Conservation (phyloP, 1,140 invertebrate genomes). For the Aphaenogaster rudis region DNA sequence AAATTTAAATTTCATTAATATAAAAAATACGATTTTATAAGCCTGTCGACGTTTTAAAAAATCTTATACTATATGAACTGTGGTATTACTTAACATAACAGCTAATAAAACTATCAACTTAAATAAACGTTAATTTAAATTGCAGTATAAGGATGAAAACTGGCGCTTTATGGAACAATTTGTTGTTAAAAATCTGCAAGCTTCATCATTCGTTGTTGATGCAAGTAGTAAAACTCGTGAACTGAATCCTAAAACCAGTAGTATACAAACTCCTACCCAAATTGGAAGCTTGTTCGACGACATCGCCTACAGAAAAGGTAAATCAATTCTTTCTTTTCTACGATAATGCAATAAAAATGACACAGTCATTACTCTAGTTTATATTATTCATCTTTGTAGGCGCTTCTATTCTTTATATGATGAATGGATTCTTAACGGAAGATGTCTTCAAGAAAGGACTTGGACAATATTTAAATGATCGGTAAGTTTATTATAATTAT, state of each 20-base stretch:
- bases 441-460: conserved; percentile 85
- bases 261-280: conserved; percentile 90
- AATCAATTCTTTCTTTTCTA: background rate
- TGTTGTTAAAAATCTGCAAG: conserved; percentile 90
- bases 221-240: conserved; percentile 90
- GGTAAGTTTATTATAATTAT: conserved; percentile 81
- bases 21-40: background rate
- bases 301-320: conserved; percentile 92
- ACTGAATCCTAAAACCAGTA: conserved; percentile 88
- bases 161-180: conserved; percentile 95
- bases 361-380: background rate
- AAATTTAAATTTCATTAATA: background rate
- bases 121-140: conserved; percentile 14
- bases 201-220: conserved; percentile 90
- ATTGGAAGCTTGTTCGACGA: conserved; percentile 93
- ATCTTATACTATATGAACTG: background rate
- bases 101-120: background rate
- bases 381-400: conserved; percentile 81
- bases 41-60: background rate
- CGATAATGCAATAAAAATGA: background rate
- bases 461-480: conserved; percentile 80
- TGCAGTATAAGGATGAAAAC: conserved; percentile 86
- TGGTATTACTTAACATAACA: background rate
- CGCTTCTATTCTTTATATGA: conserved; percentile 88
- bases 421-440: conserved; percentile 86